Evolutionary conservation across 2,113 vertebrate species (phyloP), one percentile per base, ranked within the genome.

Genomic region (Aldabrachelys gigantea): DNA sequence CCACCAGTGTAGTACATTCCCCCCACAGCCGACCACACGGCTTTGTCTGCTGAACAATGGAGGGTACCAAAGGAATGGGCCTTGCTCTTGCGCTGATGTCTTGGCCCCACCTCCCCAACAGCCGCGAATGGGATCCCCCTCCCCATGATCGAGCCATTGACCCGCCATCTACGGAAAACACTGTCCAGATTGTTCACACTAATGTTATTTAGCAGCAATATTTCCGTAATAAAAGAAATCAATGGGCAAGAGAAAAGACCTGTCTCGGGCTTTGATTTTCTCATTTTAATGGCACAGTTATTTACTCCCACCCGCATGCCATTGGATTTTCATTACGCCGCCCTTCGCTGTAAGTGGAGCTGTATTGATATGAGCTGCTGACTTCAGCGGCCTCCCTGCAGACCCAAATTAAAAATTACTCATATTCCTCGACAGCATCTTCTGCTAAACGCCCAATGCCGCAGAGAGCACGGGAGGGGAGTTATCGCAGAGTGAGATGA

Each of bases 171-270:
- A 91, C 53, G 78, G 95, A 97, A 98, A 98, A 98, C 97, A 97
- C 97, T 97, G 95, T 97, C 96, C 95, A 97, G 97, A 98, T 98
- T 97, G 97, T 97, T 98, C 97, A 97, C 98, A 96, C 97, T 98
- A 98, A 98, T 98, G 98, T 98, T 98, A 98, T 98, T 98, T 98
- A 98, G 98, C 97, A 97, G 98, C 97, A 98, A 98, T 98, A 98
- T 98, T 98, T 98, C 98, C 96, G 96, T 98, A 98, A 98, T 98
- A 98, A 97, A 97, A 97, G 97, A 96, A 97, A 98, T 98, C 98
- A 95, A 98, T 98, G 95, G 89, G 96, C 93, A 97, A 97, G 97
- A 98, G 97, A 98, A 97, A 98, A 97, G 97, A 98, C 97, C 97
- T 97, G 97, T 98, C 96, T 95, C 79, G 95, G 87, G 94, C 96